These are phyloP conservation scores for Thalpophila matura DNA, from an alignment of 2,888 invertebrate species.

Conservation along the genomic window DNA sequence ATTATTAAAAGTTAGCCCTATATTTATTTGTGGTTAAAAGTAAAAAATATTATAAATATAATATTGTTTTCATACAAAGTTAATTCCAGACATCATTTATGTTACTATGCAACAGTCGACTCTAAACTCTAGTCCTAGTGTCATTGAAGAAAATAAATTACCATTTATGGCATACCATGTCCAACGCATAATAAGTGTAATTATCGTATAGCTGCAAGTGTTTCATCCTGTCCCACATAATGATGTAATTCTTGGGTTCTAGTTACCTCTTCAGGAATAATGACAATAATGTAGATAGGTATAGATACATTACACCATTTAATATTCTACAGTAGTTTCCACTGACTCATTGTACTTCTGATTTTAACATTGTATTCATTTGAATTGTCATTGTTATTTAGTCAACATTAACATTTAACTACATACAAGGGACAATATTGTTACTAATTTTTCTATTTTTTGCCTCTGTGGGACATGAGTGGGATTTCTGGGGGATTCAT, in stretches of 20 bases:
- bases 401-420: neutral
- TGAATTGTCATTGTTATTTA: neutral
- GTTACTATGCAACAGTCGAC: no score
- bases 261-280: slow-evolving; percentile 13
- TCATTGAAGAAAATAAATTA: slow-evolving; percentile 13
- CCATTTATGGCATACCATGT: neutral
- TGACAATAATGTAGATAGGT: no score
- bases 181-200: neutral
- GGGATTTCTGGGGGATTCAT: neutral
- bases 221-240: slow-evolving; percentile 35
- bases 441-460: no score
- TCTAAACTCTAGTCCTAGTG: no score
- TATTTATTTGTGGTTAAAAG: no score
- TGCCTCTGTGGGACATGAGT: neutral
- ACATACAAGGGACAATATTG: neutral
- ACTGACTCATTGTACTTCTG: slow-evolving; percentile 18
- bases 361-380: neutral
- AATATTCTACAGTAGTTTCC: slow-evolving; percentile 6
- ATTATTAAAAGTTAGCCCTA: no score
- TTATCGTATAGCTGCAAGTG: slow-evolving; percentile 22
- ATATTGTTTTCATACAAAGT: no score
- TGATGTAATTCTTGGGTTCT: slow-evolving; percentile 19
- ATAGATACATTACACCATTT: slow-evolving; percentile 1
- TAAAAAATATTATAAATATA: no score
- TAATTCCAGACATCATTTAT: no score